These are phyloP conservation scores for Montipora foliosa DNA, from an alignment of 64 coral and sea anemone species.

Conservation along the genomic window DNA sequence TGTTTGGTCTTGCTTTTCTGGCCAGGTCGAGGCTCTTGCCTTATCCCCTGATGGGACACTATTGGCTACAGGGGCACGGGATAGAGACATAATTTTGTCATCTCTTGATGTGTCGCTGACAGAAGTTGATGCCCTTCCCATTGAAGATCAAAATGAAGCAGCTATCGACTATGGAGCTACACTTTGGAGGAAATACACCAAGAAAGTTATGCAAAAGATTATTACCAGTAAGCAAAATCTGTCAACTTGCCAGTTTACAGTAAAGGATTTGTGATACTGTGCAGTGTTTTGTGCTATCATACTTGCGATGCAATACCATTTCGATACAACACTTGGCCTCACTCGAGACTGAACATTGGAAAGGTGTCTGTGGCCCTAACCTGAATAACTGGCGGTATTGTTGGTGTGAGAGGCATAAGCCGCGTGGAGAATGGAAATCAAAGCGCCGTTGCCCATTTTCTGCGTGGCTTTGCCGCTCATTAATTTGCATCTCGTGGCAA, in stretches of 20 bases:
- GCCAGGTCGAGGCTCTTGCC: conserved; percentile 77
- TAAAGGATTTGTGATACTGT: no score
- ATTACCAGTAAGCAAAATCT: conserved; percentile 54
- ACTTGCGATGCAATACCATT: no score
- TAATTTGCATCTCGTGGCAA: no score
- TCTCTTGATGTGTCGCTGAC: conserved; percentile 73
- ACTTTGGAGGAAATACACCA: conserved; percentile 90
- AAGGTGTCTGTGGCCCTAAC: no score
- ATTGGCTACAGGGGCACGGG: conserved; percentile 78
- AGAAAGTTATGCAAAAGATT: conserved; percentile 86
- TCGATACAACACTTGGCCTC: no score
- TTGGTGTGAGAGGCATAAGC: no score
- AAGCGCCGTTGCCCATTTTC: no score
- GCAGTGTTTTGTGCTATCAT: no score
- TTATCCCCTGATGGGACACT: conserved; percentile 88
- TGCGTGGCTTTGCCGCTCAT: no score
- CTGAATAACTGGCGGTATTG: no score
- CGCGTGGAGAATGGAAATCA: no score
- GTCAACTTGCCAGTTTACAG: background rate
- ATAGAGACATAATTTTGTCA: conserved; percentile 79
- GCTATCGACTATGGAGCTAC: conserved; percentile 77
- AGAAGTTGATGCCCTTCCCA: conserved; percentile 88
- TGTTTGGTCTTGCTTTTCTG: background rate
- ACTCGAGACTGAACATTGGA: no score
- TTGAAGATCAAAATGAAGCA: conserved; percentile 76